Evolutionary conservation across 2,888 invertebrate genomes (phyloP).

Genomic region (Watsonalla binaria): DNA sequence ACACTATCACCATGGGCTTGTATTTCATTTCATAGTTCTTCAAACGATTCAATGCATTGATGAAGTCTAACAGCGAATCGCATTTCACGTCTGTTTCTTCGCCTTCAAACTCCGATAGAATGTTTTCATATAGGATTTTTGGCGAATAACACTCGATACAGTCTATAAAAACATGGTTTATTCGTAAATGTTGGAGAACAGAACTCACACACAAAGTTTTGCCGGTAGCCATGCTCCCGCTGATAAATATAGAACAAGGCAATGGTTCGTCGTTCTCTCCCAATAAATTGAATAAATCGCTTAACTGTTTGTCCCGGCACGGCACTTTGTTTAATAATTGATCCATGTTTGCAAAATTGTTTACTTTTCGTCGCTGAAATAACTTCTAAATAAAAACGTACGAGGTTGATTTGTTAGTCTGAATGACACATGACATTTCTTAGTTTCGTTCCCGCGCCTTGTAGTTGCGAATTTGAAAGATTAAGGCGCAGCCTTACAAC

Average conservation of each 20-base stretch:
- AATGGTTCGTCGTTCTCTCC: slow-evolving; percentile 80
- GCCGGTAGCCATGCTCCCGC: slow-evolving; percentile 91
- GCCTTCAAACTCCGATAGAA: slow-evolving; percentile 80
- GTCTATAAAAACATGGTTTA: slow-evolving; percentile 83
- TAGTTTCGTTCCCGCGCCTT: slow-evolving; percentile 23
- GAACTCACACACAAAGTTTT: slow-evolving; percentile 85
- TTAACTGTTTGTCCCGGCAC: slow-evolving; percentile 72
- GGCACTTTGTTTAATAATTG: slow-evolving; percentile 62
- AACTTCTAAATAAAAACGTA: background rate
- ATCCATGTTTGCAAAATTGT: slow-evolving; percentile 59
- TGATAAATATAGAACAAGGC: slow-evolving; percentile 85
- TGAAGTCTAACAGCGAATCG: slow-evolving; percentile 84
- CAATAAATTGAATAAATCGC: slow-evolving; percentile 67
- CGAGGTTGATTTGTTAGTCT: background rate
- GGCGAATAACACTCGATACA: slow-evolving; percentile 90
- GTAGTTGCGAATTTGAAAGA: background rate
- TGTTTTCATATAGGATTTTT: slow-evolving; percentile 86
- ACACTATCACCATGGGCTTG: slow-evolving; percentile 80
- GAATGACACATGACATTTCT: slow-evolving; percentile 10
- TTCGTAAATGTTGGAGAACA: slow-evolving; percentile 77
- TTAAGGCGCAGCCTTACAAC: slow-evolving; percentile 27
- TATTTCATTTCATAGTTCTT: slow-evolving; percentile 35
- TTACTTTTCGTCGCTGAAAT: slow-evolving; percentile 4
- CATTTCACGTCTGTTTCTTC: slow-evolving; percentile 73
- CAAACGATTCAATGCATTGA: slow-evolving; percentile 64